phyloP scores from a whole-genome alignment of 2,888 invertebrate species.

The Drosophila diplacantha region DNA sequence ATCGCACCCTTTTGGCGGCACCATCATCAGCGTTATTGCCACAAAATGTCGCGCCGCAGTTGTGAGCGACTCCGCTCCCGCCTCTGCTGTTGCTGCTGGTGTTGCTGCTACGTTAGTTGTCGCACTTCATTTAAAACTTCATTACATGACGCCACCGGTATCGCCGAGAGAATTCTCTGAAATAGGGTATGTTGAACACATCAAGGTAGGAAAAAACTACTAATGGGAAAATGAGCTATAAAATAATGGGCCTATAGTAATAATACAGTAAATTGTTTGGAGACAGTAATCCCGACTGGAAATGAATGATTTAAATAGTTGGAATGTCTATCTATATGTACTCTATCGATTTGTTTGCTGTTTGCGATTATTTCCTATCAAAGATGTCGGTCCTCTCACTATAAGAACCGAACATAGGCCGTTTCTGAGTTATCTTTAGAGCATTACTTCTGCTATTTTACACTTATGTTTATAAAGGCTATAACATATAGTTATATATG shows the following conservation, averaged over 20 bases:
- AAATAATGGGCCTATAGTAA: no score
- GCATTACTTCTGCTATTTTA: no score
- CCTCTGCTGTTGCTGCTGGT: constrained; percentile 36
- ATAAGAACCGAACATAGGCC: no score
- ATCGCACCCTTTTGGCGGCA: constrained; percentile 7
- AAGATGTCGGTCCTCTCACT: no score
- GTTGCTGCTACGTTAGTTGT: constrained; percentile 62
- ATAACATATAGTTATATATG: not conserved
- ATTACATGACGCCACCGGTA: constrained; percentile 52
- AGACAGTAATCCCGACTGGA: no score
- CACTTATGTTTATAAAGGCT: not conserved
- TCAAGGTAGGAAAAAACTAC: constrained; percentile 4
- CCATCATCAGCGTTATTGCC: constrained; percentile 60
- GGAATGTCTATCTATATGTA: no score
- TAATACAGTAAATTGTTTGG: not conserved
- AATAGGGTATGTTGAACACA: not conserved
- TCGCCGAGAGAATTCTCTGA: constrained; percentile 7
- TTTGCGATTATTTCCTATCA: no score
- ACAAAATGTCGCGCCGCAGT: constrained; percentile 67
- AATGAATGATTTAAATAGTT: no score
- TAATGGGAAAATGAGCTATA: no score
- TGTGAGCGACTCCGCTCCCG: constrained; percentile 37
- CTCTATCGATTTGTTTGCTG: no score
- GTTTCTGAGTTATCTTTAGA: no score
- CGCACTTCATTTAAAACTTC: constrained; percentile 72